A percentile compares a stretch with the other conserved stretches of the same genome.
Evolutionary conservation across 1,140 invertebrate genomes (phyloP).

Genomic region (Conus ventricosus): DNA sequence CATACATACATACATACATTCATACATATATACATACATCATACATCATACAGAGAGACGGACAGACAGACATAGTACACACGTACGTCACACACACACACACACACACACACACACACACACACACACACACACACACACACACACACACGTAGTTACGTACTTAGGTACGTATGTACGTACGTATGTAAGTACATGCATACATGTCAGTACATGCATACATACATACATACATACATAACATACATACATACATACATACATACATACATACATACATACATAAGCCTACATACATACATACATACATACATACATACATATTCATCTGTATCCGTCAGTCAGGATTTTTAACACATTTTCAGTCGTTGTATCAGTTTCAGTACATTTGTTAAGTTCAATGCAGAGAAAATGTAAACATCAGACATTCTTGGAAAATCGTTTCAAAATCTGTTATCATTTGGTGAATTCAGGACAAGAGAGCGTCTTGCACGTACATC

Average conservation of each 20-base stretch:
- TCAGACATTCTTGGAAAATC: too few species aligned
- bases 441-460: too few species aligned
- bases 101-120: not conserved
- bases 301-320: constrained; percentile 19
- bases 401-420: too few species aligned
- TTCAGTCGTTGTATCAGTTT: too few species aligned
- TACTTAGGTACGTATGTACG: too few species aligned
- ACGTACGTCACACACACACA: not conserved
- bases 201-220: constrained; percentile 20
- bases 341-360: not conserved
- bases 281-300: constrained; percentile 4
- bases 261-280: not conserved
- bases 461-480: too few species aligned
- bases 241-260: constrained; percentile 21
- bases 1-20: not conserved
- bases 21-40: constrained; percentile 8
- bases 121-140: not conserved
- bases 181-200: not conserved
- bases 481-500: too few species aligned
- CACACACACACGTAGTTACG: not conserved
- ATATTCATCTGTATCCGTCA: not conserved
- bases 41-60: not conserved
- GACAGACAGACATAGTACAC: not conserved
- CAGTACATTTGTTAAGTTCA: too few species aligned
- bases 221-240: constrained; percentile 18